These are phyloP conservation scores for Thinocorus orbignyianus DNA, from an alignment of 2,113 vertebrate genomes.

Conservation along the genomic window DNA sequence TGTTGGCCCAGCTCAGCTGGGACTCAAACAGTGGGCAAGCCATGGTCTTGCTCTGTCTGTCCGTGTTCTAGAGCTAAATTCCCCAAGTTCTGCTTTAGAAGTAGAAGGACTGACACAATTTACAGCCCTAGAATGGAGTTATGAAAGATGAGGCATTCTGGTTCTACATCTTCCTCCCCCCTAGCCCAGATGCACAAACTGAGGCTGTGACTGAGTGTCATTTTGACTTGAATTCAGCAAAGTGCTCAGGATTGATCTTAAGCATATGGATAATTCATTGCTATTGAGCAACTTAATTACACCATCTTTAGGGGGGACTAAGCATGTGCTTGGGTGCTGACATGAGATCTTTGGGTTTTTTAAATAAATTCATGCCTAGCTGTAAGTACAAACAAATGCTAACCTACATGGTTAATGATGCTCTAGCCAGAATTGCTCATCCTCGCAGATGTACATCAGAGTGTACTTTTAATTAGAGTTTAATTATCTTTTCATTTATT, in stretches of 20 bases:
- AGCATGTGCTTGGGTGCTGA: neutral
- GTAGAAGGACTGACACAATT: neutral
- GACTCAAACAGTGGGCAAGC: neutral
- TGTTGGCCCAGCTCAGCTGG: neutral
- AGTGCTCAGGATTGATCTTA: neutral
- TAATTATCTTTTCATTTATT: conserved; percentile 67
- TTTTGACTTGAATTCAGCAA: neutral
- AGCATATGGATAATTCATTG: neutral
- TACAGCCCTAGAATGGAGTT: neutral
- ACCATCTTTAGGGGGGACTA: neutral
- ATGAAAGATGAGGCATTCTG: neutral
- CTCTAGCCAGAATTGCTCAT: conserved; percentile 28
- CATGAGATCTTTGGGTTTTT: conserved; percentile 4
- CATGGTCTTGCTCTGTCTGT: neutral
- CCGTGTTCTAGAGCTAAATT: neutral
- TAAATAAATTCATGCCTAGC: neutral
- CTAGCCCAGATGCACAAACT: neutral
- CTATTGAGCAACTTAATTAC: neutral
- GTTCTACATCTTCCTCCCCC: neutral
- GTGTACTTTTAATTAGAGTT: conserved; percentile 56
- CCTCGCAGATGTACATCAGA: conserved; percentile 52
- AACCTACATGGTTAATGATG: conserved; percentile 13
- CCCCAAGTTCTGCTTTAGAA: neutral
- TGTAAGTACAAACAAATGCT: conserved; percentile 40
- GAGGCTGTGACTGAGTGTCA: neutral